phyloP scores from a whole-genome alignment of 1,140 invertebrate species.

The Dufourea novaeangliae region DNA sequence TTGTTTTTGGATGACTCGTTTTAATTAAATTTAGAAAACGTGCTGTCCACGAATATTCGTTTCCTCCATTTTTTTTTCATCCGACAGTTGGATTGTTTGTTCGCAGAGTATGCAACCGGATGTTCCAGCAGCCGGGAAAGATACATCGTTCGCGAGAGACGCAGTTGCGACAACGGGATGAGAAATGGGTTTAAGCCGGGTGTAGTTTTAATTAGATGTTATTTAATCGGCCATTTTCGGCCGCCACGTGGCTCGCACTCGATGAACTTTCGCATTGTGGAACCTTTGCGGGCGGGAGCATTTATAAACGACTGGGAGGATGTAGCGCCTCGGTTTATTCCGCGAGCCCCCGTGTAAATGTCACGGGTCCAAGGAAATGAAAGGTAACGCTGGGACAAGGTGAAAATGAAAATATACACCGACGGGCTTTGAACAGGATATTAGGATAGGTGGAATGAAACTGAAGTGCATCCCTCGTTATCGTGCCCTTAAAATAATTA shows the following conservation, averaged over 20 bases:
- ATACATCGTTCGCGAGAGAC: background rate
- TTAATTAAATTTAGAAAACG: background rate
- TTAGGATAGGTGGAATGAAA: background rate
- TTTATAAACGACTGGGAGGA: constrained; percentile 8
- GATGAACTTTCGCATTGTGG: constrained; percentile 14
- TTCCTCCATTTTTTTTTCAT: background rate
- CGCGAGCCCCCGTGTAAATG: constrained; percentile 16
- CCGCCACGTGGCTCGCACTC: background rate
- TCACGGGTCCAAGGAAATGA: constrained; percentile 1
- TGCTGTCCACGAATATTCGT: background rate
- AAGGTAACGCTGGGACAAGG: background rate
- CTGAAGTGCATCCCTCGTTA: background rate
- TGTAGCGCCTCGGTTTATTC: constrained; percentile 7
- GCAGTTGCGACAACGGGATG: no score
- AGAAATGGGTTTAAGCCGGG: background rate
- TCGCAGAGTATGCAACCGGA: background rate
- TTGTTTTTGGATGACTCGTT: no score
- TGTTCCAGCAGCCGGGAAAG: background rate
- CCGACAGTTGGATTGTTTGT: background rate
- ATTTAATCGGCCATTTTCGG: constrained; percentile 8
- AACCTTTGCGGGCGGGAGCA: background rate
- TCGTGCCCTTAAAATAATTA: background rate
- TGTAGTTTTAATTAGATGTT: constrained; percentile 25
- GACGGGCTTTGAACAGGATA: background rate
- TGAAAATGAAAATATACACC: background rate